Percentiles rank a stretch among this genome's conserved stretches.
phyloP scores from a whole-genome alignment of 1,140 invertebrate genomes.

The Papilio machaon region DNA sequence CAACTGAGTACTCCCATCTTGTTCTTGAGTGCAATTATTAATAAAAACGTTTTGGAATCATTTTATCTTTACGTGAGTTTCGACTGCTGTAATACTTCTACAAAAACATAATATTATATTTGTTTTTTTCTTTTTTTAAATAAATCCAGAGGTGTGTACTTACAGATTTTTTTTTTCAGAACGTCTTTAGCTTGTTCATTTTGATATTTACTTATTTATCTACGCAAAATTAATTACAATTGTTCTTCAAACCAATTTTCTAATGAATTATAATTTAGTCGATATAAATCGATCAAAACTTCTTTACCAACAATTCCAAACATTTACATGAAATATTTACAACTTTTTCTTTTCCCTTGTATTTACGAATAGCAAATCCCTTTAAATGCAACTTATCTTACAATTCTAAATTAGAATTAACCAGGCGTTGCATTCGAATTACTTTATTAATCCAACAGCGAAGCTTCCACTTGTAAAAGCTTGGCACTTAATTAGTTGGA shows the following conservation, averaged over 20 bases:
- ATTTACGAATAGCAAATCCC: background rate
- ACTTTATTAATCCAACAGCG: constrained; percentile 17
- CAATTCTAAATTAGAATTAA: background rate
- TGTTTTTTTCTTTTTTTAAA: too few relatives aligned
- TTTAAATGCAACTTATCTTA: background rate
- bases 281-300: too few relatives aligned
- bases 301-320: background rate
- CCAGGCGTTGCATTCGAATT: background rate
- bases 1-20: background rate
- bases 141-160: too few relatives aligned
- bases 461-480: constrained; percentile 21
- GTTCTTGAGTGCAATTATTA: background rate
- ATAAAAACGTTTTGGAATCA: background rate
- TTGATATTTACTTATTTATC: too few relatives aligned
- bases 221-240: too few relatives aligned
- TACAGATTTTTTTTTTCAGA: too few relatives aligned
- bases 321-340: background rate
- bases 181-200: too few relatives aligned
- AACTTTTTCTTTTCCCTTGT: background rate
- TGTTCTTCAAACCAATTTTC: too few relatives aligned
- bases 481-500: constrained; percentile 22
- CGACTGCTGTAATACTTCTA: too few relatives aligned
- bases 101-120: too few relatives aligned
- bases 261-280: too few relatives aligned
- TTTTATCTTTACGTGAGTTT: background rate